These are phyloP conservation scores for Andrena praecox DNA, from an alignment of 2,888 invertebrate genomes.

Conservation along the genomic window DNA sequence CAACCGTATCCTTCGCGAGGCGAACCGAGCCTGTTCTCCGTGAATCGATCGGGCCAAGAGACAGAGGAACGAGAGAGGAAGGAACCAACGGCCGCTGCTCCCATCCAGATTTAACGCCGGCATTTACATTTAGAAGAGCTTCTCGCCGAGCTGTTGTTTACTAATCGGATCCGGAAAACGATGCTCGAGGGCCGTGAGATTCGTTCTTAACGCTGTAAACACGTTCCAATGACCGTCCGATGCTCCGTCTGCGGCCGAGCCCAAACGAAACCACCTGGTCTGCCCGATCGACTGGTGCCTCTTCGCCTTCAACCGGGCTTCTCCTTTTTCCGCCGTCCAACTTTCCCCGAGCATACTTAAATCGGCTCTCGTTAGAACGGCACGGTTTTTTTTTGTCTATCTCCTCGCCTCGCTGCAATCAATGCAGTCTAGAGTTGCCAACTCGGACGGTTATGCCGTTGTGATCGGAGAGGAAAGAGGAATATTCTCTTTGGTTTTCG, in stretches of 20 bases:
- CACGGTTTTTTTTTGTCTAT: too few relatives aligned
- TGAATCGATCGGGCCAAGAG: slow-evolving; percentile 42
- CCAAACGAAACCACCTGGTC: slow-evolving; percentile 41
- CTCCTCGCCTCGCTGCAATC: too few relatives aligned
- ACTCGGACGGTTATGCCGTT: too few relatives aligned
- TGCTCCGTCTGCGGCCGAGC: slow-evolving; percentile 33
- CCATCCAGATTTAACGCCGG: slow-evolving; percentile 78
- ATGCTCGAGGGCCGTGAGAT: slow-evolving; percentile 71
- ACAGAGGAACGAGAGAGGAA: slow-evolving; percentile 7
- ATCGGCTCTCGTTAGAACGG: too few relatives aligned
- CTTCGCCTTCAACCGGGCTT: neutral
- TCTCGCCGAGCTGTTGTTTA: slow-evolving; percentile 69
- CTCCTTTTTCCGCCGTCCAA: slow-evolving; percentile 5
- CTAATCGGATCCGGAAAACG: slow-evolving; percentile 80
- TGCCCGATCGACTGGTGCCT: neutral
- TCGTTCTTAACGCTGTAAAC: slow-evolving; percentile 75
- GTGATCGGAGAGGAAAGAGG: too few relatives aligned
- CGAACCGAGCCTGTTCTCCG: slow-evolving; percentile 5
- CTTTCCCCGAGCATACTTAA: too few relatives aligned
- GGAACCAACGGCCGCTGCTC: slow-evolving; percentile 55
- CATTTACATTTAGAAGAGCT: slow-evolving; percentile 83
- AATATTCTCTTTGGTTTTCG: too few relatives aligned
- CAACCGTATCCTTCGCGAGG: slow-evolving; percentile 1
- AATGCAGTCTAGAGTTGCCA: too few relatives aligned
- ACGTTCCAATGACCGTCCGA: slow-evolving; percentile 71